Conservation (phyloP, 2,888 invertebrate species). For the Cryptus viduatorius region DNA sequence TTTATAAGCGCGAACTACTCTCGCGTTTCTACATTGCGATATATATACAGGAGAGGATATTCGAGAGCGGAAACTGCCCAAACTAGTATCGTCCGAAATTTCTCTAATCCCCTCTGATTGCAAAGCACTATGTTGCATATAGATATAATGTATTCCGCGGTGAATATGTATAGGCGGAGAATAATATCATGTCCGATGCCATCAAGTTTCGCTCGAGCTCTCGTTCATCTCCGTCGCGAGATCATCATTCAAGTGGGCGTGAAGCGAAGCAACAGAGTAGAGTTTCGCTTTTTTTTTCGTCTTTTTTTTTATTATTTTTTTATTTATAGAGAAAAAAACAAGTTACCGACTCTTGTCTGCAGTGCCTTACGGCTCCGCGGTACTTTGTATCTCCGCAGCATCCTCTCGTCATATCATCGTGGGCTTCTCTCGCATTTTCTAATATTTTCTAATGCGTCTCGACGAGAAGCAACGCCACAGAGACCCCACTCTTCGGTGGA, state of each 20-base stretch:
- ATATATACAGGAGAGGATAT: not conserved
- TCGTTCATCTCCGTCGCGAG: conserved; percentile 15
- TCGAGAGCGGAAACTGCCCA: not conserved
- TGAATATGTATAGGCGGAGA: conserved; percentile 6
- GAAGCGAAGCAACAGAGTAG: conserved; percentile 13
- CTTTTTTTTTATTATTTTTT: conserved; percentile 2
- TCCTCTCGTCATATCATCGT: not conserved
- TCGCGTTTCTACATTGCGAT: not conserved
- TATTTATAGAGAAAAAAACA: conserved; percentile 4
- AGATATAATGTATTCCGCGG: conserved; percentile 12
- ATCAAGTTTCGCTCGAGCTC: conserved; percentile 37
- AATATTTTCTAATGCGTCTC: conserved; percentile 57
- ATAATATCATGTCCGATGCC: conserved; percentile 46
- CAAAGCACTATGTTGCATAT: not conserved
- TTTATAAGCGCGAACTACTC: conserved; percentile 61
- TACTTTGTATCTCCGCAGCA: conserved; percentile 39
- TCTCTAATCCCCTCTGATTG: conserved; percentile 23
- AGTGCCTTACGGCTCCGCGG: not conserved
- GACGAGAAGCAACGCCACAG: conserved; percentile 40
- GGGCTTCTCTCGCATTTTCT: conserved; percentile 20
- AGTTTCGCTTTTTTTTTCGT: conserved; percentile 8
- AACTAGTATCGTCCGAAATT: conserved; percentile 24
- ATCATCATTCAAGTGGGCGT: conserved; percentile 57
- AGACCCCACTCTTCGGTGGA: conserved; percentile 33
- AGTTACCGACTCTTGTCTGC: conserved; percentile 12